Evolutionary conservation across 2,113 vertebrate genomes (phyloP).

Genomic region (Machaerirhynchus nigripectus): DNA sequence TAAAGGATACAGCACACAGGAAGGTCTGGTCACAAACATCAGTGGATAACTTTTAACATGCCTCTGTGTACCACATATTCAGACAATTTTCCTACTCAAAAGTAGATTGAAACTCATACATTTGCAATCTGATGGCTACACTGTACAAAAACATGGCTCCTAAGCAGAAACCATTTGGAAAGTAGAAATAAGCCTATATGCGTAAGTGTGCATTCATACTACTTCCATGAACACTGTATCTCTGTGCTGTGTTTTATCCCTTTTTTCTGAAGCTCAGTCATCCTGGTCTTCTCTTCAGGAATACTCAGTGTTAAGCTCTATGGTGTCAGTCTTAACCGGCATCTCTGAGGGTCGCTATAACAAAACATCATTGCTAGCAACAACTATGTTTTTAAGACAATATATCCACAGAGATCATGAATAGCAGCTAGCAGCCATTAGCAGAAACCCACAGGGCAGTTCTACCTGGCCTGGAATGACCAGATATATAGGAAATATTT

Average conservation of each 20-base stretch:
- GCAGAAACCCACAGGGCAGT: not conserved
- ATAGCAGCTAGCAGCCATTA: not conserved
- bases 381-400: not conserved
- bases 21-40: not conserved
- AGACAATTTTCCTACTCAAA: not conserved
- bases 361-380: not conserved
- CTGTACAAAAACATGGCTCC: not conserved
- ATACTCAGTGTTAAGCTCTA: not conserved
- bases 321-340: not conserved
- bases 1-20: fast-evolving
- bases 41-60: not conserved
- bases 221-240: not conserved
- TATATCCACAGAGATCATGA: not conserved
- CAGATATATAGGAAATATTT: not conserved
- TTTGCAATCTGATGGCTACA: not conserved
- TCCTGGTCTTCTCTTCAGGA: not conserved
- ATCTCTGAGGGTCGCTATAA: not conserved
- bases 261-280: not conserved
- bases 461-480: not conserved
- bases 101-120: not conserved
- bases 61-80: not conserved
- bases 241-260: fast-evolving
- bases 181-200: not conserved
- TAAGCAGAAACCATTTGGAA: not conserved
- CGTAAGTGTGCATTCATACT: not conserved